Conservation (phyloP, 2,797 vertebrate genomes). For the Poeciliopsis presidionis region DNA sequence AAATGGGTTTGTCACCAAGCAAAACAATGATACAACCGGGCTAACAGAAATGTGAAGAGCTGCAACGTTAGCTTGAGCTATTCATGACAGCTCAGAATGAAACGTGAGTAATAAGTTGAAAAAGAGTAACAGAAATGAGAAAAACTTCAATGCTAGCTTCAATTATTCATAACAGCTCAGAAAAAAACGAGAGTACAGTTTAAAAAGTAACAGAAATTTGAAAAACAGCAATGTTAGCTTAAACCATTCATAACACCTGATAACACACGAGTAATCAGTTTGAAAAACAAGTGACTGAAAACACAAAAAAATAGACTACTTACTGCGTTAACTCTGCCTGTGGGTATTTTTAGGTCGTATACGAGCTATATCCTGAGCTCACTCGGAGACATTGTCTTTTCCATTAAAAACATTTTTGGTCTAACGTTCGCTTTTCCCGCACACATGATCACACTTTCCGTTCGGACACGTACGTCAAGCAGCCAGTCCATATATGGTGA, state of each 20-base stretch:
- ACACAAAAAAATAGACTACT: neutral
- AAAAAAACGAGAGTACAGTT: too few relatives aligned
- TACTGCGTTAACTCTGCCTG: neutral
- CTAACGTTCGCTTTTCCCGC: slow-evolving; percentile 71
- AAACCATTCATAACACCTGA: neutral
- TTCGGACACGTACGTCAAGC: slow-evolving; percentile 46
- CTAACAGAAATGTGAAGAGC: neutral
- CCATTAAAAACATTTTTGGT: slow-evolving; percentile 20
- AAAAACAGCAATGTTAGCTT: neutral
- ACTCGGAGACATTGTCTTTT: neutral
- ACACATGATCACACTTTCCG: slow-evolving; percentile 69
- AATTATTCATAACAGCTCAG: too few relatives aligned
- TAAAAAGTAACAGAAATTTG: neutral
- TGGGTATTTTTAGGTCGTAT: neutral
- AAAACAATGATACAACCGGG: neutral
- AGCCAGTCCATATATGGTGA: slow-evolving; percentile 42
- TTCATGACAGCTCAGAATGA: neutral
- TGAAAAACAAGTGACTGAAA: neutral
- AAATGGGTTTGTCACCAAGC: neutral
- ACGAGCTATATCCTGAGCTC: neutral
- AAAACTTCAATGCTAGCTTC: too few relatives aligned
- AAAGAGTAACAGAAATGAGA: neutral
- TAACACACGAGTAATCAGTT: neutral
- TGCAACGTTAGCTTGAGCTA: neutral
- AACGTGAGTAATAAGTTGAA: neutral